Conservation (phyloP, 2,797 vertebrate genomes). For the Pseudochirops corinnae region DNA sequence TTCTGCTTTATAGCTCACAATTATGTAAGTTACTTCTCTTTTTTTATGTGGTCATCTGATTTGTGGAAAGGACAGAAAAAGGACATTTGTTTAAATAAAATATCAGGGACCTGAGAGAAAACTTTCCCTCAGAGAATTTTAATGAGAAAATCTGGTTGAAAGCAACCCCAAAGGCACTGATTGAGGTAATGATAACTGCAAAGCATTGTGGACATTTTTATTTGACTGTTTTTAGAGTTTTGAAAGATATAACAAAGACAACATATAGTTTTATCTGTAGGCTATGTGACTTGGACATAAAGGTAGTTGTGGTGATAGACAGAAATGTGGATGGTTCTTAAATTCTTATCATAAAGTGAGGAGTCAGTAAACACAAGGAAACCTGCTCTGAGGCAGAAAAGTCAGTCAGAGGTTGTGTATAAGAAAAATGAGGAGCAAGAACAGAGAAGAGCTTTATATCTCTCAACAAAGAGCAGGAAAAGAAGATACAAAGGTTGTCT, state of each 20-base stretch:
- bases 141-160: not conserved
- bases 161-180: not conserved
- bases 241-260: not conserved
- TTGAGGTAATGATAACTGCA: not conserved
- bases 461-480: no score
- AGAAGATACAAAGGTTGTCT: not conserved
- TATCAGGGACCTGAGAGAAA: not conserved
- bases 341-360: not conserved
- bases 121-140: not conserved
- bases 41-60: not conserved
- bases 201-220: not conserved
- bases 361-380: not conserved
- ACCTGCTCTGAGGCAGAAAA: not conserved
- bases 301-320: not conserved
- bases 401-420: not conserved
- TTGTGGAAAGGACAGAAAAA: not conserved
- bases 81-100: not conserved
- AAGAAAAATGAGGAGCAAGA: not conserved
- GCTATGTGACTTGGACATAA: not conserved
- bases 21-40: not conserved
- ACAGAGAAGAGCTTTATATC: not conserved
- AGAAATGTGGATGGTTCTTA: not conserved
- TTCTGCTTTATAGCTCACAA: not conserved
- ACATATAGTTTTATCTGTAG: not conserved
- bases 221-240: not conserved